Conservation (phyloP, 2,797 vertebrate species). For the Danio kyathit region DNA sequence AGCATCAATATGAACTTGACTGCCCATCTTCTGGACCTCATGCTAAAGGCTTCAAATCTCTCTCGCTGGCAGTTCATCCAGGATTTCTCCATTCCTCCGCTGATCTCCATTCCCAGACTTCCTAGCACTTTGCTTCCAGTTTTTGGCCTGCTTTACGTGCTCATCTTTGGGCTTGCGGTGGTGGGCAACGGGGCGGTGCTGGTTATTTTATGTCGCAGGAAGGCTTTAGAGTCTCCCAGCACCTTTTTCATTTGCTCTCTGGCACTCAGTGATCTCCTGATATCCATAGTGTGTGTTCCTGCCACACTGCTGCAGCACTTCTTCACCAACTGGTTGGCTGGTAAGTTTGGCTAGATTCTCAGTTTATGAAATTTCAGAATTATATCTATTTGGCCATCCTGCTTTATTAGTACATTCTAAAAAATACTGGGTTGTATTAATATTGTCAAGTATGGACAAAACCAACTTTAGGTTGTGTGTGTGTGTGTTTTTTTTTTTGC, state of each 20-base stretch:
- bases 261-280: conserved; percentile 66
- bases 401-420: too few relatives aligned
- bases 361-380: background rate
- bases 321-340: conserved; percentile 67
- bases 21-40: conserved; percentile 57
- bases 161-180: conserved; percentile 64
- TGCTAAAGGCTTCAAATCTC: conserved; percentile 63
- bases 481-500: too few relatives aligned
- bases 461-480: too few relatives aligned
- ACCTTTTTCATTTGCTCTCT: conserved; percentile 67
- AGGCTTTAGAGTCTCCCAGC: conserved; percentile 64
- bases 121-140: conserved; percentile 54
- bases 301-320: conserved; percentile 64
- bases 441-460: too few relatives aligned
- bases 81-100: conserved; percentile 59
- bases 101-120: conserved; percentile 64
- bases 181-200: conserved; percentile 60
- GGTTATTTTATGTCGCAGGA: conserved; percentile 60
- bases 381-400: background rate
- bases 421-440: too few relatives aligned
- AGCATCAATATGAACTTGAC: conserved; percentile 62
- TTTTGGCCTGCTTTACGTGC: conserved; percentile 61
- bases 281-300: conserved; percentile 65
- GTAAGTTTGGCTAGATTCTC: conserved; percentile 32
- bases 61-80: conserved; percentile 66